Evolutionary conservation across 2,113 vertebrate species (phyloP), one percentile per base, ranked within the genome.

Genomic region (Epinephelus moara): DNA sequence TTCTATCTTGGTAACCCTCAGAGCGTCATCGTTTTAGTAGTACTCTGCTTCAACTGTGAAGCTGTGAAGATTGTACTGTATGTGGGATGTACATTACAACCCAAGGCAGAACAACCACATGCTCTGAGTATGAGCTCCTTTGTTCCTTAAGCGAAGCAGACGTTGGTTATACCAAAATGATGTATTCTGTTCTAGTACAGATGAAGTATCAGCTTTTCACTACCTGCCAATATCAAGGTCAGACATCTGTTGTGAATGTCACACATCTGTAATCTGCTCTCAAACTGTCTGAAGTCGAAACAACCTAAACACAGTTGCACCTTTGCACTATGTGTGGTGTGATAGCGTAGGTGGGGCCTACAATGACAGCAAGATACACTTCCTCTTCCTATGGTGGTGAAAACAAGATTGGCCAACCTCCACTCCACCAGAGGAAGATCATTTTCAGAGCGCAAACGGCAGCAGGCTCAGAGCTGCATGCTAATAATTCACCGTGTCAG

Each of bases 351-450:
- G 95, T 93, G 94, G 92, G 92, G 92, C 88, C 73, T 88, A 37
- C 19, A 85, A 61, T 87, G 87, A 90, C 91, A 91, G 75, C 50
- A 64, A 90, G 76, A 83, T 25, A 86, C 88, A 94, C 95, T 95
- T 96, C 95, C 95, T 95, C 94, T 94, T 94, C 85, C 80, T 56
- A 70, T 68, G 50, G 70, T 93, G 90, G 79, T 90, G 75, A 92
- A 92, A 90, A 92, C 92, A 90, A 72, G 75, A 70, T 75, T 93
- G 85, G 90, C 88, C 92, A 93, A 92, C 91, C 92, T 90, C 80
- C 75, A 55, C 52, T 82, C 77, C 77, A 62, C 75, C 69, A 87
- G 88, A 91, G 88, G 88, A 88, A 92, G 91, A 88, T 67, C 78
- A 76, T 68, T 83, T 85, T 82, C 17, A 79, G 72, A 87, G 85